Evolutionary conservation across 2,113 vertebrate species (phyloP), one percentile per base, ranked within the genome.

Genomic region (Harpagus bidentatus): DNA sequence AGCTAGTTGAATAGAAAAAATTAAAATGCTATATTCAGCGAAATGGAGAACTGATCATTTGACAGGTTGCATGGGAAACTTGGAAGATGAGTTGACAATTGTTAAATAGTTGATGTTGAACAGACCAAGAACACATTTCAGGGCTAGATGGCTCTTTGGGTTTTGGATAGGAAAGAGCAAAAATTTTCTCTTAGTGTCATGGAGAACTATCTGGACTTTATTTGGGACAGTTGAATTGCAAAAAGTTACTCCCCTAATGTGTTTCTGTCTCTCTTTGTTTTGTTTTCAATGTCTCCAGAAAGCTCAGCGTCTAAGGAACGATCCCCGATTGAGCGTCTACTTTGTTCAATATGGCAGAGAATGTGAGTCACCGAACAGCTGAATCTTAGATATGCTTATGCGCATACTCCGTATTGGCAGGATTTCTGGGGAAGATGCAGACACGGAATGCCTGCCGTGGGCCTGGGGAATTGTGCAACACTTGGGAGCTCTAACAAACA

Each of bases 401-500:
- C 10, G 18, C 14, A 19, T 62, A 32, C 2, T 36, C 8, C 7
- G 7, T 55, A 56, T 21, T 25, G 11, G 43, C 14, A 71, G 19
- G 19, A 63, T 70, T 56, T 48, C 55, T 50, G 21, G 32, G 11
- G 31, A 56, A 76, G 15, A 11, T 43, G 13, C 15, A 43, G 11
- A 69, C 8, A 5, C 0, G 0, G 11, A n/a, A 7, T 59, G 34
- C 6, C 14, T 83, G 50, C 16, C 8, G 15, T 50, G 16, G 28
- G 13, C 42, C 23, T 40, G 34, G 45, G 4, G 29, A 83, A 38
- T 7, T 8, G 15, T 19, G 32, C 19, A 67, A n/a, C 17, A 11
- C n/a, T 80, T 45, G 8, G 19, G 10, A 59, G 7, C 5, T 50
- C 16, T 15, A 50, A 50, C 16, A 61, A 34, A 28, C 22, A 29